Conservation (phyloP, 2,797 vertebrate genomes). For the Pipistrellus nathusii region DNA sequence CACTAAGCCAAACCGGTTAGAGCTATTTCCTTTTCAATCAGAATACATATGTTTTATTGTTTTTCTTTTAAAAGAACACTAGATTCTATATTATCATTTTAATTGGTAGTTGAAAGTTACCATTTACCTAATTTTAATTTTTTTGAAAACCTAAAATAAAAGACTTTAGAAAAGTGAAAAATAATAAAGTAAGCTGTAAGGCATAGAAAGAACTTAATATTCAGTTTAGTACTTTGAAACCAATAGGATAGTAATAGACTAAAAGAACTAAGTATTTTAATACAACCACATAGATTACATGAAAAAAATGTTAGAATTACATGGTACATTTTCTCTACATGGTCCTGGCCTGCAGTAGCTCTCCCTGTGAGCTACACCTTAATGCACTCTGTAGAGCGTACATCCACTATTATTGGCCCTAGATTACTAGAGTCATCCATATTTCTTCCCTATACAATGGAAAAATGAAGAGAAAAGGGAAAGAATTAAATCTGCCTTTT, state of each 20-base stretch:
- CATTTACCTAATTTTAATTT: neutral
- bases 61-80: conserved; percentile 39
- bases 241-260: neutral
- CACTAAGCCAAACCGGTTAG: too few relatives aligned
- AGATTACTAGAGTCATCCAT: neutral
- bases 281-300: neutral
- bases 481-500: neutral
- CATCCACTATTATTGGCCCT: neutral
- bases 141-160: neutral
- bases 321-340: neutral
- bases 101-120: conserved; percentile 3
- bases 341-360: neutral
- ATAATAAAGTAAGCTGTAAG: neutral
- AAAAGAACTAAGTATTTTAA: conserved; percentile 21
- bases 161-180: conserved; percentile 18
- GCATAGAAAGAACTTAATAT: neutral
- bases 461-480: neutral
- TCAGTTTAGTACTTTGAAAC: neutral
- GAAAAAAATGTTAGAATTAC: neutral
- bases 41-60: neutral
- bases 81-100: neutral
- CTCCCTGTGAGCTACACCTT: neutral
- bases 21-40: neutral
- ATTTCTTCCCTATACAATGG: neutral
- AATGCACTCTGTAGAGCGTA: neutral